Conservation (phyloP, 2,888 invertebrate species). For the Lycophotia porphyrea region DNA sequence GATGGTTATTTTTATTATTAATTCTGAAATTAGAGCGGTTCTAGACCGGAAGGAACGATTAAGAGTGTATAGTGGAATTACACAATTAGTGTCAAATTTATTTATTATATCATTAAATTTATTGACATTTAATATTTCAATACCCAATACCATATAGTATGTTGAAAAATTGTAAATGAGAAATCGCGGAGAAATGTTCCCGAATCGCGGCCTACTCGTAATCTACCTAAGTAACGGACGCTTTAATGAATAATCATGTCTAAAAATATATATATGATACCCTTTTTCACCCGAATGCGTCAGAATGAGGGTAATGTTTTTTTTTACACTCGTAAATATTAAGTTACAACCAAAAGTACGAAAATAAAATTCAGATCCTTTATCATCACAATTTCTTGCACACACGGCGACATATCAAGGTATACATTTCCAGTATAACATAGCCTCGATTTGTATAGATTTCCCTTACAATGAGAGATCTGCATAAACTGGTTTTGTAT, state of each 20-base stretch:
- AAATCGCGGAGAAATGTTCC: not conserved
- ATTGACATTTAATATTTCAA: not conserved
- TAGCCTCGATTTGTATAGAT: no score
- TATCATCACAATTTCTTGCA: conserved; percentile 32
- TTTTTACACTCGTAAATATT: not conserved
- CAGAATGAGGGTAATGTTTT: no score
- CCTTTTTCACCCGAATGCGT: no score
- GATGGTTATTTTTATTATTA: not conserved
- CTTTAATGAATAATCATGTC: not conserved
- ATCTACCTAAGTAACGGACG: conserved; percentile 37
- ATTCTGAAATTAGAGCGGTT: not conserved
- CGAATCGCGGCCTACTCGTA: conserved; percentile 3
- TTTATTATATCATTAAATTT: no score
- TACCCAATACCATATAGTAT: not conserved
- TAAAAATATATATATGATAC: conserved; percentile 29
- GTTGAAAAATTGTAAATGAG: not conserved
- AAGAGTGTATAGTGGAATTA: not conserved
- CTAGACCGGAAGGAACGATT: not conserved
- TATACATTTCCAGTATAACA: no score
- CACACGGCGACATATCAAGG: no score
- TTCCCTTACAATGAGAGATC: no score
- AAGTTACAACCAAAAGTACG: conserved; percentile 9
- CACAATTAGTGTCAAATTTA: no score
- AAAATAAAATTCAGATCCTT: conserved; percentile 19
- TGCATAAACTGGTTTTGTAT: no score